Conservation (phyloP, 2,113 vertebrate species). For the Pithys albifrons region DNA sequence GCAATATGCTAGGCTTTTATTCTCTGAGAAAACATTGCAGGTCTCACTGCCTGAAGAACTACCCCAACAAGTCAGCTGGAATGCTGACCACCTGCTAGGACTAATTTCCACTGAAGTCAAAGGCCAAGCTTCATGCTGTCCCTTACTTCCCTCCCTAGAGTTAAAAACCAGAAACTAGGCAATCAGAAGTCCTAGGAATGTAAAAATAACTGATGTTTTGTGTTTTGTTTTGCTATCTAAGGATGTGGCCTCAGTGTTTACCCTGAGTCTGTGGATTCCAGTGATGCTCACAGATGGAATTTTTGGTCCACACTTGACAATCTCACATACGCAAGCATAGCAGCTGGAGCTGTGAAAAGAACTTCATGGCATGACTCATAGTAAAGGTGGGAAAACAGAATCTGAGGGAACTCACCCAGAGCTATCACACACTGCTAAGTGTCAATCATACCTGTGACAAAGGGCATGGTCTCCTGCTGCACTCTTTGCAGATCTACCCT, state of each 20-base stretch:
- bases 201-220: neutral
- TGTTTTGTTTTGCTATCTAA: neutral
- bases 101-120: neutral
- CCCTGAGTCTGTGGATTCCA: neutral
- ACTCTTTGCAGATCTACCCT: neutral
- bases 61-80: neutral
- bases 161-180: neutral
- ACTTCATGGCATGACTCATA: neutral
- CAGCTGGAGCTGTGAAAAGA: conserved; percentile 21
- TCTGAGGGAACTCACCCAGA: neutral
- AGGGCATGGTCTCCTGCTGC: neutral
- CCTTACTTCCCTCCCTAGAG: neutral
- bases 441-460: neutral
- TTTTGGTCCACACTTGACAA: neutral
- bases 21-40: neutral
- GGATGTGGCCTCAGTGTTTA: neutral
- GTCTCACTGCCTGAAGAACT: neutral
- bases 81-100: neutral
- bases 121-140: neutral
- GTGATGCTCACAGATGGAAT: neutral
- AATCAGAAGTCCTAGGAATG: neutral
- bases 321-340: neutral
- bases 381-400: conserved; percentile 27
- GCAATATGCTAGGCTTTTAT: neutral
- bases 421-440: neutral